Evolutionary conservation across 2,888 invertebrate genomes (phyloP).

Genomic region (Eustalomyia histrio): DNA sequence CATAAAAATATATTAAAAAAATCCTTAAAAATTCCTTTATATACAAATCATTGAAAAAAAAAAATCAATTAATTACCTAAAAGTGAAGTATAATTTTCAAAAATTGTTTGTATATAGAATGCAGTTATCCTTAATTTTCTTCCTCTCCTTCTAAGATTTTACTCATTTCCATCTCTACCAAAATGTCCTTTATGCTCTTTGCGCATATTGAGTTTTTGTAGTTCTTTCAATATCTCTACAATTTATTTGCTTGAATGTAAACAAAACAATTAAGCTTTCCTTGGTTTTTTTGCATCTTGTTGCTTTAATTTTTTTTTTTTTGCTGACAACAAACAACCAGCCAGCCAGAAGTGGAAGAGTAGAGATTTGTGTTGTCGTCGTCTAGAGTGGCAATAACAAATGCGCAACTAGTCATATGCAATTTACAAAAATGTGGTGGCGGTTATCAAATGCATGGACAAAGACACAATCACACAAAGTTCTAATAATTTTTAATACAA

Average conservation of each 20-base stretch:
- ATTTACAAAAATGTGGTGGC: slow-evolving; percentile 13
- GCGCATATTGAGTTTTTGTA: neutral
- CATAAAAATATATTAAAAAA: neutral
- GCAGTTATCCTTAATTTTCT: neutral
- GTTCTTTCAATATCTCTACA: slow-evolving; percentile 24
- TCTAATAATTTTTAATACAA: neutral
- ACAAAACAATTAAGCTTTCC: slow-evolving; percentile 43
- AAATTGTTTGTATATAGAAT: neutral
- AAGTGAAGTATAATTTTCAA: neutral
- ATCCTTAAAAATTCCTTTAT: neutral
- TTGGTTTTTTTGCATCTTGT: slow-evolving; percentile 12
- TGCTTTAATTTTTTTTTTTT: neutral
- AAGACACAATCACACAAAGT: neutral
- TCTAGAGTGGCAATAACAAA: slow-evolving; percentile 14
- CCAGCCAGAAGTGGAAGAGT: slow-evolving; percentile 14
- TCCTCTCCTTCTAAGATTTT: neutral
- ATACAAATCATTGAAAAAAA: neutral
- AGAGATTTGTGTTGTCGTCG: neutral
- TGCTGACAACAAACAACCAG: neutral
- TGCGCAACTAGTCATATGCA: slow-evolving; percentile 41
- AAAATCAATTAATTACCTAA: neutral
- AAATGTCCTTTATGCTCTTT: neutral
- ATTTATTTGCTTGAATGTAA: slow-evolving; percentile 37
- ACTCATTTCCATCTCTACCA: neutral
- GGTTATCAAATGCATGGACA: neutral